phyloP scores from a whole-genome alignment of 2,113 vertebrate species.

The Colossoma macropomum region DNA sequence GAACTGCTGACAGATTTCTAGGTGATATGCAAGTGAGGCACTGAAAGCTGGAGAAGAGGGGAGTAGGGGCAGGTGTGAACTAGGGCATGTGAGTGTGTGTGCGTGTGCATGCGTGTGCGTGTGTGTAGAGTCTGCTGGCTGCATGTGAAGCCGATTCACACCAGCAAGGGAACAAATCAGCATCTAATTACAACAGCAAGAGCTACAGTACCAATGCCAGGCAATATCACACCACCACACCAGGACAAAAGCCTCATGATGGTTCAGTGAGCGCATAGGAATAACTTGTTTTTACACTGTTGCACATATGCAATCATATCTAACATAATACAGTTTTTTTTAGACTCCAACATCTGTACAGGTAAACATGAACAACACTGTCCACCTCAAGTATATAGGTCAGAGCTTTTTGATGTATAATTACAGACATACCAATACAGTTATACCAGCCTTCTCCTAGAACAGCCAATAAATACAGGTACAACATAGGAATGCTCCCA shows the following conservation, averaged over 20 bases:
- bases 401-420: neutral
- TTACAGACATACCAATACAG: neutral
- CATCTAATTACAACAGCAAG: constrained; percentile 42
- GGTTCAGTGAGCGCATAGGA: neutral
- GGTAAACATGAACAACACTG: neutral
- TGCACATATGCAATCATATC: neutral
- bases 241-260: constrained; percentile 27
- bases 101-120: neutral
- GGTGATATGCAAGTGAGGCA: constrained; percentile 28
- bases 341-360: too few species aligned
- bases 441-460: neutral
- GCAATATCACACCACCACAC: constrained; percentile 4
- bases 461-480: neutral
- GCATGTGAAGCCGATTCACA: constrained; percentile 33
- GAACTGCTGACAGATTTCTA: constrained; percentile 42
- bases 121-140: neutral
- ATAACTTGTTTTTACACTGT: too few species aligned
- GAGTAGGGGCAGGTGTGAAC: constrained; percentile 12
- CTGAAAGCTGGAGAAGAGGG: neutral
- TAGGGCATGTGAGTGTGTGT: neutral
- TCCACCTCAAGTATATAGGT: neutral
- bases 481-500: neutral
- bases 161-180: constrained; percentile 43
- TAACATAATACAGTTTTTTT: too few species aligned
- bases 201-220: constrained; percentile 31